Conservation (phyloP, 2,888 invertebrate species). For the Tenthredo distinguenda region DNA sequence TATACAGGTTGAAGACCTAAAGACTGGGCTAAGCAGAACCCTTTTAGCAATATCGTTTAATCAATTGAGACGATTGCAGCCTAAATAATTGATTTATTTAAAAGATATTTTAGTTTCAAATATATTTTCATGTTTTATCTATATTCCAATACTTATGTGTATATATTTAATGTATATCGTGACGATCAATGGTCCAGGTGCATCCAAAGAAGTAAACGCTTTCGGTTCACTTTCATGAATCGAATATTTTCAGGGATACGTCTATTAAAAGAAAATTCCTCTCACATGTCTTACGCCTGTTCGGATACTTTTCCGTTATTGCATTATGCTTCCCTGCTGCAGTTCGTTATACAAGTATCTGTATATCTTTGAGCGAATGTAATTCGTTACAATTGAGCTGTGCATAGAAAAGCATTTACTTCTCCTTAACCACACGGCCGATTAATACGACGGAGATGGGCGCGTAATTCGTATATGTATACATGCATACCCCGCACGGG, state of each 20-base stretch:
- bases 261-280: not conserved
- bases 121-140: constrained; percentile 20
- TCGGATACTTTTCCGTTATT: not conserved
- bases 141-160: constrained; percentile 13
- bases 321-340: not conserved
- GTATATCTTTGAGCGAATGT: not conserved
- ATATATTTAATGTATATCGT: not conserved
- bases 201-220: not conserved
- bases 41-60: constrained; percentile 2
- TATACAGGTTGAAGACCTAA: not conserved
- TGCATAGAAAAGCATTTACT: not conserved
- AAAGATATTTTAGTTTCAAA: constrained; percentile 22
- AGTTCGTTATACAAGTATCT: not conserved
- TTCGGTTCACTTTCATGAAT: constrained; percentile 1
- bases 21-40: constrained; percentile 19
- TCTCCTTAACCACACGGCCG: not conserved
- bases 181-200: constrained; percentile 14
- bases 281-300: not conserved
- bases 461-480: not conserved
- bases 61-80: constrained; percentile 8
- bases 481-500: not conserved
- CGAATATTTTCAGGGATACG: not conserved
- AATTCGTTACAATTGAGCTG: not conserved
- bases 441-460: not conserved
- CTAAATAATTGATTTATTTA: constrained; percentile 2